phyloP scores from a whole-genome alignment of 2,113 vertebrate species.

The Orthochromis malagaraziensis region DNA sequence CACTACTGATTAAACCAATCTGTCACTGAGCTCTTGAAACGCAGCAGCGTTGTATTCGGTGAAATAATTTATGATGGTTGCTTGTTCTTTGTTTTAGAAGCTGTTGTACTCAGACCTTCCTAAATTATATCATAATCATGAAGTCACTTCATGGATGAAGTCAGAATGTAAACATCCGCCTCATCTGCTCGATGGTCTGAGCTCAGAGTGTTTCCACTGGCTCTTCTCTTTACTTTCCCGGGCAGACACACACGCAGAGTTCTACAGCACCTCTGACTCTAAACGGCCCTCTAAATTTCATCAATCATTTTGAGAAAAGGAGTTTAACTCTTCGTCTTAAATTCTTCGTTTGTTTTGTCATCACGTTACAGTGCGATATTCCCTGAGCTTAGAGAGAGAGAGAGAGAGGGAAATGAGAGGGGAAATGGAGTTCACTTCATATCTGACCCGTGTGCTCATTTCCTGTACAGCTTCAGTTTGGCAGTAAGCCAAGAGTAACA shows the following conservation, averaged over 20 bases:
- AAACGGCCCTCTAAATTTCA: background rate
- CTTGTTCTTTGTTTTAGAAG: background rate
- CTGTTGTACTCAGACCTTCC: background rate
- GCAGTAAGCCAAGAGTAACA: constrained; percentile 83
- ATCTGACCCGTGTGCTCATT: constrained; percentile 84
- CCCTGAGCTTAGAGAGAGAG: background rate
- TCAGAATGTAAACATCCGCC: constrained; percentile 54
- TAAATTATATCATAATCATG: constrained; percentile 37
- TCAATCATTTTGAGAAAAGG: background rate
- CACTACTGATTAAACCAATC: background rate
- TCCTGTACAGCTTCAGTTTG: constrained; percentile 79
- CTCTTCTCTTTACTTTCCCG: background rate
- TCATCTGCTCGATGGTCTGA: constrained; percentile 36
- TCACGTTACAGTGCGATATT: background rate
- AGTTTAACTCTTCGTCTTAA: background rate
- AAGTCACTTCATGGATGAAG: constrained; percentile 34
- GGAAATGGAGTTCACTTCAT: constrained; percentile 73
- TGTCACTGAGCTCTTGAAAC: background rate
- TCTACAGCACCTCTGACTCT: background rate
- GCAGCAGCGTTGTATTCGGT: background rate
- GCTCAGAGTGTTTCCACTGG: constrained; percentile 37
- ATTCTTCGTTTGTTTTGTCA: background rate
- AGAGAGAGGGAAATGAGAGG: constrained; percentile 38
- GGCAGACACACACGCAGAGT: background rate
- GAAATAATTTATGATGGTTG: background rate